Base-by-base conservation (phyloP, 2,888 invertebrate species). In the Agrypnus murinus region DNA sequence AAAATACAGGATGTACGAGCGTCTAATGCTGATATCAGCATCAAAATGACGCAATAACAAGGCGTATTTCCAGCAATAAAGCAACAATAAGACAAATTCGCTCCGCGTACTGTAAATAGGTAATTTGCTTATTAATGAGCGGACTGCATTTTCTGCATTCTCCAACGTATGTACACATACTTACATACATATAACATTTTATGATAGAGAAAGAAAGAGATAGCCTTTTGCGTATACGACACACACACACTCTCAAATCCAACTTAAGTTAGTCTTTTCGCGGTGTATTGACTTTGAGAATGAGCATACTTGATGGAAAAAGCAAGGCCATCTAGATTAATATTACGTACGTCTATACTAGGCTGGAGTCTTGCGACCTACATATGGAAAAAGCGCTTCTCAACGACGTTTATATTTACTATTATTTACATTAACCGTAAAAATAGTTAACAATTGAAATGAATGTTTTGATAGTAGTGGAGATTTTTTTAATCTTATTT, bases 201-300 rank as follows among this genome's bases (percentile, higher is more conserved):
- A n/a, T n/a, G n/a, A 25, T 25, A 25, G 2, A 25, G 25, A n/a
- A n/a, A n/a, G 25, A 25, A 14, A 43, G 50, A 32, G 32, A 50
- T 25, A 25, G 25, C 3, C 25, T 2, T 48, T 19, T 32, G 34
- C 34, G 38, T 17, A 14, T 25, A 25, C 25, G 2, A 25, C 25
- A 25, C 25, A 25, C 5, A 25, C 25, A 25, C 25, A 25, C 5
- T 25, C 25, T 25, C 25, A 25, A 25, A 25, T 25, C 25, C 58
- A n/a, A 9, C 12, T 12, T 10, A 15, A 14, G 58, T 7, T 40
- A 58, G 12, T 25, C 40, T 58, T 80, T 78, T 78, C 76, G 78
- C 77, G 77, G 76, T 77, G 69, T 77, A 77, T 77, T 77, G 78
- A 78, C 78, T 78, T 77, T 77, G 74, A 72, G 69, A 74, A 68